These are phyloP conservation scores for Astreopora myriophthalma DNA, from an alignment of 64 coral and sea anemone genomes.

Conservation along the genomic window DNA sequence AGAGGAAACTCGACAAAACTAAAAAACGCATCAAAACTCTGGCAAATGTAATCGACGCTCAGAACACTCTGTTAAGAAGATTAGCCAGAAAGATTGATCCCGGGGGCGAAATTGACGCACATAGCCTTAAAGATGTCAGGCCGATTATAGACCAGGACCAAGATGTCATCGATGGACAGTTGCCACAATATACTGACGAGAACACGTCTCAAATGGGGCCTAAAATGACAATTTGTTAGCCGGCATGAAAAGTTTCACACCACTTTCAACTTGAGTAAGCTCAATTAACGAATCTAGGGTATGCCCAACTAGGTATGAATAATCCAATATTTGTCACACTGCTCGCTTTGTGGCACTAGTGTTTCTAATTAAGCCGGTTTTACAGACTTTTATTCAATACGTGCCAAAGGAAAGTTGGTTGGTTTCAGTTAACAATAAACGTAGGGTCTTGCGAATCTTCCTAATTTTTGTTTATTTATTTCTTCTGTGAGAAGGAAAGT, in stretches of 20 bases:
- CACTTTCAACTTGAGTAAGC: no score
- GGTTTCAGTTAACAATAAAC: no score
- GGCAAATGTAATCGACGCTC: conserved; percentile 11
- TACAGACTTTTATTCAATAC: no score
- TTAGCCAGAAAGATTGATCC: conserved; percentile 59
- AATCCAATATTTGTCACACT: no score
- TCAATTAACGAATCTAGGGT: no score
- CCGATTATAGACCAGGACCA: not conserved
- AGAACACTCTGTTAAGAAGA: conserved; percentile 18
- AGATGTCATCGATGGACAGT: not conserved
- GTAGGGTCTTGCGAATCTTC: no score
- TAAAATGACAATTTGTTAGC: not conserved
- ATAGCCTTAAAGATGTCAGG: not conserved
- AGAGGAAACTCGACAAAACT: conserved; percentile 47
- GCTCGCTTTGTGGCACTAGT: no score
- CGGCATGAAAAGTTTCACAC: not conserved
- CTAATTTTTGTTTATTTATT: no score
- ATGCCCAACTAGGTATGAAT: no score
- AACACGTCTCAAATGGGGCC: not conserved
- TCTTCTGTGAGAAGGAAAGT: no score
- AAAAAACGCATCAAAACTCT: conserved; percentile 58
- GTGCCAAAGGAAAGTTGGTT: no score
- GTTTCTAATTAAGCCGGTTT: no score
- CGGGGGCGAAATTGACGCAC: not conserved
- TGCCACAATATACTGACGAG: not conserved